phyloP scores from a whole-genome alignment of 2,113 vertebrate genomes.

The Acanthochromis polyacanthus region DNA sequence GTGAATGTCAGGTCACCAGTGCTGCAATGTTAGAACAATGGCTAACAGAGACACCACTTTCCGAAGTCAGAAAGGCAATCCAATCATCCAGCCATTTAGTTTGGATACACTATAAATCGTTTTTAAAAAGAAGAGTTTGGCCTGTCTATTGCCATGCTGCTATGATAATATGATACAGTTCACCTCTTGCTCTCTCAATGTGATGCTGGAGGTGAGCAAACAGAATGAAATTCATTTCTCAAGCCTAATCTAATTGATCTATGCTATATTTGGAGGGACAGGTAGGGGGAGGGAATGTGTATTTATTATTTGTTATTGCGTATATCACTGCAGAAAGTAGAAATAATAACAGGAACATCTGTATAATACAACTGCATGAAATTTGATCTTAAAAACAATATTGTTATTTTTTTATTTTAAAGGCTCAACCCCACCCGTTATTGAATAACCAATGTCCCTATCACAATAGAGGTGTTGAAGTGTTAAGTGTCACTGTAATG shows the following conservation, averaged over 20 bases:
- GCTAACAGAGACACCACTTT: not conserved
- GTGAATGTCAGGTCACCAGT: not conserved
- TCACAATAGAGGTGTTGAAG: not conserved
- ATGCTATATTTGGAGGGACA: slow-evolving; percentile 20
- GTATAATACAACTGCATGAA: slow-evolving; percentile 15
- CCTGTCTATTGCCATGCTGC: slow-evolving; percentile 23
- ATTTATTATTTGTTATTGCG: slow-evolving; percentile 26
- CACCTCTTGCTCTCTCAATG: slow-evolving; percentile 7
- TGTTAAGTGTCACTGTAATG: too few relatives aligned
- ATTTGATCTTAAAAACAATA: not conserved
- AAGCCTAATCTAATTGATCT: slow-evolving; percentile 54
- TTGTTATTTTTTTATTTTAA: too few relatives aligned
- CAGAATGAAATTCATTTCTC: slow-evolving; percentile 37
- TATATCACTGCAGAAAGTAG: slow-evolving; percentile 5
- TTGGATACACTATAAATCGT: slow-evolving; percentile 3
- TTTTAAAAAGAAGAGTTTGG: not conserved
- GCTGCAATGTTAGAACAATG: too few relatives aligned
- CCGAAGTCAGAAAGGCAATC: not conserved
- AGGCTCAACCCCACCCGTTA: too few relatives aligned
- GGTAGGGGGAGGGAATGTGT: not conserved
- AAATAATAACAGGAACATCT: slow-evolving; percentile 8
- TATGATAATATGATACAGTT: slow-evolving; percentile 21
- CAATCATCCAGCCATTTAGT: not conserved
- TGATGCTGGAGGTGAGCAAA: slow-evolving; percentile 30
- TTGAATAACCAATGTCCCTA: not conserved